Base-by-base conservation (phyloP, 2,113 vertebrate species). In the Pelobates fuscus region DNA sequence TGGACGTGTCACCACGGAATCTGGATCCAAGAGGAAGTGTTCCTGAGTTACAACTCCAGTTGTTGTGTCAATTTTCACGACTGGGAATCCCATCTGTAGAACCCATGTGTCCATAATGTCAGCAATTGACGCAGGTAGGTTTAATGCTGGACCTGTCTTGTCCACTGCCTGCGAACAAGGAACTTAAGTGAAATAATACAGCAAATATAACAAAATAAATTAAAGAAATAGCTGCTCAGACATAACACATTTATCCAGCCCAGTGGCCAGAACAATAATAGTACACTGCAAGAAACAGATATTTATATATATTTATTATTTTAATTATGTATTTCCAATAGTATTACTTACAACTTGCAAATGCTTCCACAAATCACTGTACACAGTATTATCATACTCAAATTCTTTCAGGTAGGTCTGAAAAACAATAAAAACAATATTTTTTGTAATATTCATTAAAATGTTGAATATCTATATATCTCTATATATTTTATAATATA, bases 41-140 rank as follows among this genome's bases (percentile, higher is more conserved):
- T 81, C 0, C 85, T 98, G 96, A 27, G 0, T 70, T 49, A 97
- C 0, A 0, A 0, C 0, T 24, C 95, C 95, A 0, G 4, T 84
- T 0, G 0, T 0, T 0, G 94, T 95, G 58, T 98, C 0, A 2
- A 95, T 89, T 0, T 86, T 94, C 18, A 98, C 81, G 70, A 96
- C 77, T 0, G 96, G 96, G 72, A 93, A 98, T 71, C 96, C 96
- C 94, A 96, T 97, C 85, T 98, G 96, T 77, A 94, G 90, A 0
- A 84, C 93, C 96, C 96, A 98, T 54, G 88, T 90, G 75, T 96
- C 92, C 95, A 98, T 96, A 83, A 98, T 96, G 6, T 0, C 0
- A 0, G 71, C 0, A 25, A 97, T 80, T 0, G 0, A 0, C 2
- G 0, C 0, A 0, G 93, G 93, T 44, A 95, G 86, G 0, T 0